Evolutionary conservation across 92 coral and sea anemone genomes (phyloP).

Genomic region (Meandrina meandrites): DNA sequence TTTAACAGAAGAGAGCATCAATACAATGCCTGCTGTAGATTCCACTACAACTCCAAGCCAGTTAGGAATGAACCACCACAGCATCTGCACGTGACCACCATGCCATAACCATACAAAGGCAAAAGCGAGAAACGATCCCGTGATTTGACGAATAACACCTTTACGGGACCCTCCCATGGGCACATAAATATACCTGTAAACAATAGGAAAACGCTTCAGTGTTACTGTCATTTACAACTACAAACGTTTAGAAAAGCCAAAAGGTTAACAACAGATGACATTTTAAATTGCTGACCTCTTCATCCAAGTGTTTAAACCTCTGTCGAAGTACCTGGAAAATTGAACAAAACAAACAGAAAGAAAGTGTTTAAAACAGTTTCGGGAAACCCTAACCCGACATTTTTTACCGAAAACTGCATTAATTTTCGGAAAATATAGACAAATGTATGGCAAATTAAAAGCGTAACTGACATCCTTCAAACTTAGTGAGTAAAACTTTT

Average conservation of each 20-base stretch:
- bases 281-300: slow-evolving; percentile 53
- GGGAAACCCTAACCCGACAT: too few relatives aligned
- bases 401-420: too few relatives aligned
- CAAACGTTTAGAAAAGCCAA: not conserved
- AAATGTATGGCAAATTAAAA: too few relatives aligned
- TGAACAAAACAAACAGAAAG: not conserved
- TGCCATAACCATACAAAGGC: slow-evolving; percentile 96
- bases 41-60: slow-evolving; percentile 89
- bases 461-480: too few relatives aligned
- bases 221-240: not conserved
- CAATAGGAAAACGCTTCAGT: not conserved
- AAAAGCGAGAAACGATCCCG: slow-evolving; percentile 78
- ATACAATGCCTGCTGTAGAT: slow-evolving; percentile 55
- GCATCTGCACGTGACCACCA: slow-evolving; percentile 64
- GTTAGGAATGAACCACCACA: slow-evolving; percentile 94
- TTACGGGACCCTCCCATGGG: slow-evolving; percentile 96
- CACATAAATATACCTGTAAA: slow-evolving; percentile 83
- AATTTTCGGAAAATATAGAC: too few relatives aligned
- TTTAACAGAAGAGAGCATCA: slow-evolving; percentile 50
- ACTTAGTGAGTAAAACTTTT: too few relatives aligned
- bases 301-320: slow-evolving; percentile 83
- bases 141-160: slow-evolving; percentile 74
- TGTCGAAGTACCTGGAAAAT: slow-evolving; percentile 71
- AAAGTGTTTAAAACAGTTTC: not conserved
- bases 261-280: not conserved